Percentiles rank a stretch among this genome's conserved stretches.
phyloP scores from a whole-genome alignment of 2,888 invertebrate species.

The Ochlodes sylvanus region DNA sequence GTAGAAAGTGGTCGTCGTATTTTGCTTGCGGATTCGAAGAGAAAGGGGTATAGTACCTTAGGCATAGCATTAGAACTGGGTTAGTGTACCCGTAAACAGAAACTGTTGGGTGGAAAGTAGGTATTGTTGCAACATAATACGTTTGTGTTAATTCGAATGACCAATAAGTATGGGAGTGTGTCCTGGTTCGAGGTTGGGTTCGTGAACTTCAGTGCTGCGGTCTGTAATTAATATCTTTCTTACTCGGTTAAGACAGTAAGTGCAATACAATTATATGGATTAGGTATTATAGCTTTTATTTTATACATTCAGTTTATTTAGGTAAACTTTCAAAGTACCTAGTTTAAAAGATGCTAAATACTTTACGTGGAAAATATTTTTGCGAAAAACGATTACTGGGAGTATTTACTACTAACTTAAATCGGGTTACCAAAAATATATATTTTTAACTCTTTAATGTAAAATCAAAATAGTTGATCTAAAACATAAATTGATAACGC shows the following conservation, averaged over 20 bases:
- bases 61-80: conserved; percentile 58
- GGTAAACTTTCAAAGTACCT: too few species aligned
- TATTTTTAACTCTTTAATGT: too few species aligned
- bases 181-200: conserved; percentile 26
- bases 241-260: too few species aligned
- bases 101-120: conserved; percentile 53
- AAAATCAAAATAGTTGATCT: too few species aligned
- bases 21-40: conserved; percentile 65
- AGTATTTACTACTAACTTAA: too few species aligned
- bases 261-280: not conserved
- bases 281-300: not conserved
- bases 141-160: conserved; percentile 35
- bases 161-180: conserved; percentile 15
- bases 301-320: not conserved
- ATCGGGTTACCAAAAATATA: too few species aligned
- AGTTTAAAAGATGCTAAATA: too few species aligned
- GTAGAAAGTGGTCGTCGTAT: conserved; percentile 74
- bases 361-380: too few species aligned
- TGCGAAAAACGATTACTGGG: too few species aligned
- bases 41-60: conserved; percentile 71
- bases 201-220: conserved; percentile 22
- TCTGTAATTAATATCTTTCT: conserved; percentile 21
- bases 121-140: conserved; percentile 47
- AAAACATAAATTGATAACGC: too few species aligned
- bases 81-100: conserved; percentile 57